Evolutionary conservation across 35 echinoderm and acorn worm species (phyloP), one percentile per base, ranked within the genome.

Genomic region (Nesometra sesokonis): DNA sequence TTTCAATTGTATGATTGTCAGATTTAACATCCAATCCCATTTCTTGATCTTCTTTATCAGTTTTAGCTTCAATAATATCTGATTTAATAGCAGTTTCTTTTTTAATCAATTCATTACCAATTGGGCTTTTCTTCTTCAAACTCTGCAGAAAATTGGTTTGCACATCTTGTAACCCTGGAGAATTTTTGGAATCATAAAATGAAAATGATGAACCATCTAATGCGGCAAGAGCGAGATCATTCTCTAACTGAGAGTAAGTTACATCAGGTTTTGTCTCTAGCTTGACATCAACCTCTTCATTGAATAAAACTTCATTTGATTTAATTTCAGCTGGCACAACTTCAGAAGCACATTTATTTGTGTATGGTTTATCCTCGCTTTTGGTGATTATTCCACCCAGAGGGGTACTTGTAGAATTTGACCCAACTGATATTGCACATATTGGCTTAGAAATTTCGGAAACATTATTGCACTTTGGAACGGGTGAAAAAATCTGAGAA

Each of bases 1-100:
- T 90, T 29, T 87, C 96, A 57, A 99, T 11, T 19, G 96, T 94
- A 29, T 90, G 90, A 83, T 90, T 94, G n/a, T 90, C 36, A 77
- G 57, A 30, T 87, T 31, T 79, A 21, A 79, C 21, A 21, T 31
- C 77, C n/a, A n/a, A n/a, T n/a, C n/a, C n/a, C 23, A 31, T 37
- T 37, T 81, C 32, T 67, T 17, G 8, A 67, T 67, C 52, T 1
- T 17, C 1, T 67, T 27, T 11, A 27, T 67, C 23, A 2, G 8
- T 27, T 67, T 67, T 43, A 43, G 23, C 52, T 19, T 13, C 23
- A 13, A 67, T n/a, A n/a, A n/a, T 27, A 67, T 67, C 21, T 67
- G 23, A 67, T 27, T 9, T 67, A 67, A 27, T 27, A 17, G 23
- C 52, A 19, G 52, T 9, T 67, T 67, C 52, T 17, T 17, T 67